Evolutionary conservation across 2,797 vertebrate species (phyloP), one percentile per base, ranked within the genome.

Genomic region (Anableps anableps): DNA sequence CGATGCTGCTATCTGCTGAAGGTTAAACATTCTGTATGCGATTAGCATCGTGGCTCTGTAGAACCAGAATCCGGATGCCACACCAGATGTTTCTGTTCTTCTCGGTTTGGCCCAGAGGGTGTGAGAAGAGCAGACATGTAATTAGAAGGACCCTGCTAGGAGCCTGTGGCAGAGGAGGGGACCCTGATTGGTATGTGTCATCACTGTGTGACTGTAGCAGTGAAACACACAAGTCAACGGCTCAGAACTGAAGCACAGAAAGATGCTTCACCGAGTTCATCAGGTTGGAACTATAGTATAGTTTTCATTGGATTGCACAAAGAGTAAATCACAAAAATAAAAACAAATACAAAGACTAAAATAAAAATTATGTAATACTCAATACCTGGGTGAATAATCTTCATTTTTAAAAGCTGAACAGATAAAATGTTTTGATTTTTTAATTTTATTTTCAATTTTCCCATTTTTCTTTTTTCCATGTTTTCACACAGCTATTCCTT

Each of bases 131-230:
- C 62, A 77, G 58, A 31, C 50, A 19, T 77, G 80, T 79, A 90
- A 93, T 92, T 93, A 94, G 87, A 90, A 84, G 0, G 0, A 62
- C 7, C 8, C 71, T 84, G 91, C 26, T 45, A 92, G 80, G 80
- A 58, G 41, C 86, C 45, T 1, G 50, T 43, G 78, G 68, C 76
- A 43, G 2, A 62, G 38, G 68, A 55, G 47, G 8, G 1, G 21
- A 26, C 5, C 21, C 7, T 62, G 0, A 51, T 50, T 29, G 53
- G 26, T 71, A 73, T 73, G 83, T 83, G 51, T 6, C 72, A 80
- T 50, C 43, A 70, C 48, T 74, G 66, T 66, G 34, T 66, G 51
- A 53, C 21, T 23, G 21, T 17, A 50, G 19, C 48, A 50, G 48
- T 77, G 81, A 72, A 58, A 11, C 51, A 53, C 7, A 9, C 3